phyloP scores from a whole-genome alignment of 2,888 invertebrate genomes.

The Stratiomys singularior region DNA sequence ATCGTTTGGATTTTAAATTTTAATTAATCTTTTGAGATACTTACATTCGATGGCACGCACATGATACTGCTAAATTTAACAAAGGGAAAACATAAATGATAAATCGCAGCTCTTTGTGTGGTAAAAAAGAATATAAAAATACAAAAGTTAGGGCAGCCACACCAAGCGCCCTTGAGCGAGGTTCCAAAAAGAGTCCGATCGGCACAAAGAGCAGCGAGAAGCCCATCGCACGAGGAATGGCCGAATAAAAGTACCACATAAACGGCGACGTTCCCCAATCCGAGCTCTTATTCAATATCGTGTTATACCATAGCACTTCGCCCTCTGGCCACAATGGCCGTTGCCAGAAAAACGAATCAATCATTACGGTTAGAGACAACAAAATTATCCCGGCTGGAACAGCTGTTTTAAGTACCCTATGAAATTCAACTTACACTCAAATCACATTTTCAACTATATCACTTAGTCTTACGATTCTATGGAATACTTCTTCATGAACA shows the following conservation, averaged over 20 bases:
- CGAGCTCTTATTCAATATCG: constrained; percentile 91
- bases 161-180: constrained; percentile 74
- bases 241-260: constrained; percentile 98
- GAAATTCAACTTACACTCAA: constrained; percentile 32
- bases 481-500: constrained; percentile 76
- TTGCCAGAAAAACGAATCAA: constrained; percentile 96
- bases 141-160: constrained; percentile 83
- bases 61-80: constrained; percentile 88
- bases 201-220: constrained; percentile 83
- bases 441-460: neutral
- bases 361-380: constrained; percentile 75
- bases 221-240: constrained; percentile 90
- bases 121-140: constrained; percentile 90
- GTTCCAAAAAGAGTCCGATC: constrained; percentile 78
- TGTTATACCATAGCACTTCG: constrained; percentile 96
- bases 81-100: constrained; percentile 97
- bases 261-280: constrained; percentile 98
- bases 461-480: constrained; percentile 70
- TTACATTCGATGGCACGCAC: constrained; percentile 89
- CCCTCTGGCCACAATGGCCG: constrained; percentile 95
- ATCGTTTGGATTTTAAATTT: neutral
- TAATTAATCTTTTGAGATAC: constrained; percentile 62
- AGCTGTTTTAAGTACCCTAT: constrained; percentile 76
- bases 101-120: constrained; percentile 97
- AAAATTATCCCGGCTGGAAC: constrained; percentile 77